Evolutionary conservation across 2,797 vertebrate genomes (phyloP).

Genomic region (Chaetophractus vellerosus): DNA sequence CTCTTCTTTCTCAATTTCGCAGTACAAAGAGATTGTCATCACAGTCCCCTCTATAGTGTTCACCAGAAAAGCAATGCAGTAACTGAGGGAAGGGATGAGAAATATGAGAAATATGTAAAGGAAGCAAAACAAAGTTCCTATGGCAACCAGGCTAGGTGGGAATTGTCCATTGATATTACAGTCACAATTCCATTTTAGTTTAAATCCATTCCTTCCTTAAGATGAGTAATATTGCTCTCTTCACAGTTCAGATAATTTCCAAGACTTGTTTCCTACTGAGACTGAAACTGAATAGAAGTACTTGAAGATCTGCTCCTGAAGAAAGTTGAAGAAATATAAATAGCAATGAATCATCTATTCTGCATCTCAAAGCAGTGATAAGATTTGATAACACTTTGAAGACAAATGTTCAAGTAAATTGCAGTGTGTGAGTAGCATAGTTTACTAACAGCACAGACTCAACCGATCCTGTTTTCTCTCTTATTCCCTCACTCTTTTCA

Average conservation of each 20-base stretch:
- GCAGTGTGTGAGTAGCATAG: not conserved
- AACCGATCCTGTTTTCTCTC: not conserved
- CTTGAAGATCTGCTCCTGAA: conserved; percentile 57
- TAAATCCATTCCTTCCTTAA: conserved; percentile 50
- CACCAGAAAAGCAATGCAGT: conserved; percentile 56
- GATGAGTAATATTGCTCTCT: not conserved
- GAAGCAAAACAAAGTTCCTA: conserved; percentile 37
- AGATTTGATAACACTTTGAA: conserved; percentile 70
- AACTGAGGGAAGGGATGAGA: conserved; percentile 1
- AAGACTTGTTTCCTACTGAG: conserved; percentile 40
- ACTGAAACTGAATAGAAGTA: conserved; percentile 44
- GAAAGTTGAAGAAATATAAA: conserved; percentile 71
- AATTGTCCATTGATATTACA: conserved; percentile 53
- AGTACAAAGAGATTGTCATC: conserved; percentile 31
- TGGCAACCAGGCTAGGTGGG: not conserved
- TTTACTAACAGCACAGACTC: conserved; percentile 55
- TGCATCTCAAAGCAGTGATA: conserved; percentile 74
- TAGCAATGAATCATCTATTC: conserved; percentile 68
- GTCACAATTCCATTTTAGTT: conserved; percentile 31
- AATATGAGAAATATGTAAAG: conserved; percentile 10
- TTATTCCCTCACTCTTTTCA: not conserved
- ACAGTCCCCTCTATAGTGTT: not conserved
- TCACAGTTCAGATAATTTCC: conserved; percentile 55
- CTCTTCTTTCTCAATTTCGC: not conserved
- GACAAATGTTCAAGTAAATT: conserved; percentile 62